phyloP scores from a whole-genome alignment of 2,888 invertebrate genomes.

The Pheosia tremula region DNA sequence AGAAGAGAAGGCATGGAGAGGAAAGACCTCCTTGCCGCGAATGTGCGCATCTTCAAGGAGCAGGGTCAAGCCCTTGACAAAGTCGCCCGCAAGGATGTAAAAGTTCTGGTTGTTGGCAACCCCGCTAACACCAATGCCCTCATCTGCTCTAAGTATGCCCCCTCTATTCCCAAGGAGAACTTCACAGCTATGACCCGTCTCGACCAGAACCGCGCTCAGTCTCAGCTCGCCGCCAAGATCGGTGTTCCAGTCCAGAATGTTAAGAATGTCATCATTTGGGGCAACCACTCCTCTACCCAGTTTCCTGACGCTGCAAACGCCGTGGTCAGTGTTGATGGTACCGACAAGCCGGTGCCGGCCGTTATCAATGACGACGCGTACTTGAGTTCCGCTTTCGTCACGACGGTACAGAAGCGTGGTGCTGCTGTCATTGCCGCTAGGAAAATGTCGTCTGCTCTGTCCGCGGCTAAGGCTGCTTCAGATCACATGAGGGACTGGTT shows the following conservation, averaged over 20 bases:
- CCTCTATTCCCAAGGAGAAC: slow-evolving; percentile 97
- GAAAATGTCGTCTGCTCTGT: slow-evolving; percentile 99
- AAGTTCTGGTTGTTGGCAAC: slow-evolving; percentile 98
- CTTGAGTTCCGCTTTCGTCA: slow-evolving; percentile 92
- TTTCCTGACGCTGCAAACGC: slow-evolving; percentile 96
- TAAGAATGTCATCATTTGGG: slow-evolving; percentile 98
- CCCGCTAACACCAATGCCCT: slow-evolving; percentile 99
- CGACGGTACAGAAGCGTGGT: slow-evolving; percentile 98
- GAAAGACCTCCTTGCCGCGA: slow-evolving; percentile 98
- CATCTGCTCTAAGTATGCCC: slow-evolving; percentile 97
- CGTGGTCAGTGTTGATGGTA: slow-evolving; percentile 82
- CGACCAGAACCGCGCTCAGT: slow-evolving; percentile 98
- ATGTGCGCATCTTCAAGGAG: slow-evolving; percentile 98
- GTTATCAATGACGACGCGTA: slow-evolving; percentile 93
- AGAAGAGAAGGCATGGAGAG: slow-evolving; percentile 98
- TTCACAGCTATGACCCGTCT: slow-evolving; percentile 99
- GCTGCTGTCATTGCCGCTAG: slow-evolving; percentile 98
- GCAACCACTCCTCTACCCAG: slow-evolving; percentile 99
- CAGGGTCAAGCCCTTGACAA: slow-evolving; percentile 98
- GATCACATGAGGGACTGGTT: slow-evolving; percentile 99
- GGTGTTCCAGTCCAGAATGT: slow-evolving; percentile 89
- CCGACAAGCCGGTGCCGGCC: slow-evolving; percentile 85
- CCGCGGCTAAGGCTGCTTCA: slow-evolving; percentile 99
- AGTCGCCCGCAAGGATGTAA: slow-evolving; percentile 95
- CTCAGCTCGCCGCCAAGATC: slow-evolving; percentile 91